Evolutionary conservation across 2,888 invertebrate species (phyloP).

Genomic region (Macropis europaea): DNA sequence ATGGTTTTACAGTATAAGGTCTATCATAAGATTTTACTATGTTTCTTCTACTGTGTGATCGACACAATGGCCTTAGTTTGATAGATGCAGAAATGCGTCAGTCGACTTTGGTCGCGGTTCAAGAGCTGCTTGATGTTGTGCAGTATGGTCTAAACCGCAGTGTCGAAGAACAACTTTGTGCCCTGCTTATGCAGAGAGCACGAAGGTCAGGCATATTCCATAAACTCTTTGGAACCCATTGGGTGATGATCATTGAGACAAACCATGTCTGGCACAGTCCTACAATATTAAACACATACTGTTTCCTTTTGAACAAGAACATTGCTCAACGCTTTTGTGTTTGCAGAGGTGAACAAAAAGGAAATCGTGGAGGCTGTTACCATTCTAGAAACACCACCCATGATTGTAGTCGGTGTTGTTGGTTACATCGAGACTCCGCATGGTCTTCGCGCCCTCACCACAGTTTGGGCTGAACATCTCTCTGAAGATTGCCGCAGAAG

Average conservation of each 20-base stretch:
- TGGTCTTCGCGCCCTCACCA: slow-evolving; percentile 96
- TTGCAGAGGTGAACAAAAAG: slow-evolving; percentile 98
- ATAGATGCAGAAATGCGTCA: slow-evolving; percentile 66
- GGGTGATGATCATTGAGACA: slow-evolving; percentile 85
- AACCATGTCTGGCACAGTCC: slow-evolving; percentile 86
- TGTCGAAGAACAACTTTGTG: slow-evolving; percentile 84
- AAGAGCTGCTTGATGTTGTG: slow-evolving; percentile 76
- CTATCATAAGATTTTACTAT: no score
- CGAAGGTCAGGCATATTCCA: slow-evolving; percentile 87
- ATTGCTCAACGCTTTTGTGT: slow-evolving; percentile 10
- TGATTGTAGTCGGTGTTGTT: slow-evolving; percentile 98
- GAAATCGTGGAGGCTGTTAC: slow-evolving; percentile 99
- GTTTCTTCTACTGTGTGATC: no score
- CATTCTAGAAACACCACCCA: slow-evolving; percentile 98
- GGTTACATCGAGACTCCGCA: slow-evolving; percentile 99
- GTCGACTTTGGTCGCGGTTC: slow-evolving; percentile 70
- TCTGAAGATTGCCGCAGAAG: slow-evolving; percentile 99
- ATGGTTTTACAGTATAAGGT: no score
- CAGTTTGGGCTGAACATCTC: slow-evolving; percentile 99
- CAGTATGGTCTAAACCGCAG: slow-evolving; percentile 83
- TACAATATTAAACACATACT: not conserved
- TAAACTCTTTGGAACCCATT: slow-evolving; percentile 86
- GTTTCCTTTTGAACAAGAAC: not conserved
- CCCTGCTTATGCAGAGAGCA: slow-evolving; percentile 80
- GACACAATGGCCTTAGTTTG: slow-evolving; percentile 65